A percentile compares a stretch with the other conserved stretches of the same genome.
These are phyloP conservation scores for Dioctria linearis DNA, from an alignment of 2,888 invertebrate genomes.

Conservation along the genomic window DNA sequence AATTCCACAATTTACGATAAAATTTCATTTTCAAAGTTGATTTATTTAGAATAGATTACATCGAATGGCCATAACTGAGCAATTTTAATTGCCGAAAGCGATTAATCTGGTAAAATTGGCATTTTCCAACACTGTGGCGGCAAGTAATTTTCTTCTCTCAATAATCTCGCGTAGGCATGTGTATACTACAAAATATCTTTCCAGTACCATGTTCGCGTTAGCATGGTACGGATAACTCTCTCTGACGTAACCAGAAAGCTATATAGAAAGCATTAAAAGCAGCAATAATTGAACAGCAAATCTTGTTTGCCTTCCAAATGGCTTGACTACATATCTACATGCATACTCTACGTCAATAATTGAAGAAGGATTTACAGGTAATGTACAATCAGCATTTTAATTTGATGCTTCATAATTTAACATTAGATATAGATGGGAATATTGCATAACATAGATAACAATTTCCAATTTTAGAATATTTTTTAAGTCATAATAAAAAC, in stretches of 20 bases:
- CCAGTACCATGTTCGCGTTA: neutral
- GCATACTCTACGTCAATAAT: neutral
- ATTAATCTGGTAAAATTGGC: slow-evolving; percentile 21
- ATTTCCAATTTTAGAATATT: neutral
- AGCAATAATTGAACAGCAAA: slow-evolving; percentile 51
- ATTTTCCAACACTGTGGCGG: slow-evolving; percentile 17
- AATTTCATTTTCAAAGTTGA: slow-evolving; percentile 32
- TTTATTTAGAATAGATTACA: slow-evolving; percentile 22
- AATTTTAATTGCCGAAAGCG: slow-evolving; percentile 22
- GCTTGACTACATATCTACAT: neutral
- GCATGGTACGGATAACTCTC: neutral
- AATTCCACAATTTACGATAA: slow-evolving; percentile 7
- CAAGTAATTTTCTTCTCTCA: neutral
- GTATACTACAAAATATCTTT: neutral
- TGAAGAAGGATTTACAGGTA: slow-evolving; percentile 7
- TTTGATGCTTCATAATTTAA: neutral
- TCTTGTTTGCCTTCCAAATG: slow-evolving; percentile 54
- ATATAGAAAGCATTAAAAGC: slow-evolving; percentile 38
- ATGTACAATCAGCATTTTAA: neutral
- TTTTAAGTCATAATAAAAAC: neutral
- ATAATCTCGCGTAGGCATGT: neutral
- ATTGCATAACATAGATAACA: neutral
- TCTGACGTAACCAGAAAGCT: slow-evolving; percentile 28
- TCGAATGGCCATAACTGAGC: neutral
- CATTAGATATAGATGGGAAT: slow-evolving; percentile 2